phyloP scores from a whole-genome alignment of 2,888 invertebrate species.

The Lathronympha strigana region DNA sequence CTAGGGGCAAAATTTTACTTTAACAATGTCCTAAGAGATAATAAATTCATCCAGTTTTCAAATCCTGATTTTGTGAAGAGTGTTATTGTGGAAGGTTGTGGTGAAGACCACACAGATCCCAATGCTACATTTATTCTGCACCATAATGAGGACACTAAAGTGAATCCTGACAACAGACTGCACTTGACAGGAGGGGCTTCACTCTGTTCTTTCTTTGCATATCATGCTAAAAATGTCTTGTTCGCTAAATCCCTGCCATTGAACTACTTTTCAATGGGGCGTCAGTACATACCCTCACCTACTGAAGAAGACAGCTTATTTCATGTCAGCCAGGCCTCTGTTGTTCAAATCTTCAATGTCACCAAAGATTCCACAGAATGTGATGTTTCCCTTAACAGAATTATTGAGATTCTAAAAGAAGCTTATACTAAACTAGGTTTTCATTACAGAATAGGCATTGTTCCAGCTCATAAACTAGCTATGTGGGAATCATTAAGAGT shows the following conservation, averaged over 20 bases:
- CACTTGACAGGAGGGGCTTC: slow-evolving; percentile 91
- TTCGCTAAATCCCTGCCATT: slow-evolving; percentile 87
- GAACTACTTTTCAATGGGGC: slow-evolving; percentile 88
- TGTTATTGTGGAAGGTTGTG: slow-evolving; percentile 89
- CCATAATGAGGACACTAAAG: slow-evolving; percentile 81
- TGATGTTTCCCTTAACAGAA: slow-evolving; percentile 81
- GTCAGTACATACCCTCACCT: slow-evolving; percentile 85
- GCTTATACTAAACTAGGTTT: slow-evolving; percentile 87
- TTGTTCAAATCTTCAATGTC: slow-evolving; percentile 87
- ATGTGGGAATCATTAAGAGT: slow-evolving; percentile 87
- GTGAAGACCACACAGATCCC: slow-evolving; percentile 83
- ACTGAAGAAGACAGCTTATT: slow-evolving; percentile 83
- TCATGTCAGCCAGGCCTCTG: slow-evolving; percentile 88
- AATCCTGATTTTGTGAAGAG: slow-evolving; percentile 92
- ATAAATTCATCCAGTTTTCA: slow-evolving; percentile 86
- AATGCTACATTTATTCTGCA: slow-evolving; percentile 84
- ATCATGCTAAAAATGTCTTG: slow-evolving; percentile 87
- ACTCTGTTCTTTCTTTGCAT: slow-evolving; percentile 89
- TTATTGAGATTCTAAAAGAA: slow-evolving; percentile 77
- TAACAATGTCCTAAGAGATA: slow-evolving; percentile 66
- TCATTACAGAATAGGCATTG: slow-evolving; percentile 87
- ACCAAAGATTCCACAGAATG: slow-evolving; percentile 76
- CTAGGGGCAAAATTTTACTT: slow-evolving; percentile 84
- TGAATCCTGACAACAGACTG: slow-evolving; percentile 83
- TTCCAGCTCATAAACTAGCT: slow-evolving; percentile 85